Evolutionary conservation across 2,113 vertebrate species (phyloP), one percentile per base, ranked within the genome.

Genomic region (Melanerpes aurifrons): DNA sequence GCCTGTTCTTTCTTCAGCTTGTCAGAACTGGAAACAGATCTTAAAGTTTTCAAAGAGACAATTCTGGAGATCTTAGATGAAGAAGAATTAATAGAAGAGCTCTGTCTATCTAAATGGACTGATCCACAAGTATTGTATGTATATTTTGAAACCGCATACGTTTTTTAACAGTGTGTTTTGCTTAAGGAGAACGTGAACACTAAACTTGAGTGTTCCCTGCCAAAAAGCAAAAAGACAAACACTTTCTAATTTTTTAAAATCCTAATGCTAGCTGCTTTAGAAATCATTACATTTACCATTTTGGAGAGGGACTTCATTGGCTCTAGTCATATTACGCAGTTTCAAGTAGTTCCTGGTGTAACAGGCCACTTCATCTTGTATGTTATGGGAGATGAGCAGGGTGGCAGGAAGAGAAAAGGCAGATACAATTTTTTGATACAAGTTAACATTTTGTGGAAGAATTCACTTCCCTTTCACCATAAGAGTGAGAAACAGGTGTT

Each of bases 11-110:
- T 73, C 87, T 96, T 75, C 94, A 99, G 99, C 96, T 97, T 99
- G 31, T 99, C 99, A 89, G 99, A 99, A 97, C 97, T 99, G 96
- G 99, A 99, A 97, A 99, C 99, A 1, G 99, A 99, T 95, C 97
- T 99, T 76, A 99, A 98, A 93, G 98, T 99, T 86, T 99, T 99
- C 94, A 99, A 98, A 97, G 99, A 99, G 91, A 98, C 98, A 1
- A 96, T 99, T 93, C 94, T 99, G 96, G 98, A 99, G 97, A 98
- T 99, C 87, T 97, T 99, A 93, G 99, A 99, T 96, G 99, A 99
- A 83, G 99, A 99, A 53, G 99, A 99, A 95, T 93, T 99, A 48
- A 98, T 99, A 90, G 99, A 99, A 96, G 99, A 99, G 73, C 97
- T 99, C 56, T 99, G 99, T 87, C 97, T 99, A 5, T 99, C 98